Base-by-base conservation (phyloP, 2,113 vertebrate species). In the Solenodon paradoxus region DNA sequence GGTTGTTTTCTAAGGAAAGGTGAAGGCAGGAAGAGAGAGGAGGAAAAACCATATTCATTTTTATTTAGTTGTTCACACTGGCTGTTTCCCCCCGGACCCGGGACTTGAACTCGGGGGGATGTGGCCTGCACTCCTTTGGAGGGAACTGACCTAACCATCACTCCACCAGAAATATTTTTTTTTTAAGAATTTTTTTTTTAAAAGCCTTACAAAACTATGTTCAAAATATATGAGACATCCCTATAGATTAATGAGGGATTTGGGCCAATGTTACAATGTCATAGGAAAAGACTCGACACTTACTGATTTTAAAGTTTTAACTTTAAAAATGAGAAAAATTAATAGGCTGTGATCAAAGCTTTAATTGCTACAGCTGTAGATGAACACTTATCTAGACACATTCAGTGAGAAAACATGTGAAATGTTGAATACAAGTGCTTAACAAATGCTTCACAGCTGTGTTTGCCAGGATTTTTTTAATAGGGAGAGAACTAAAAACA, bases 121-220 rank as follows among this genome's bases (percentile, higher is more conserved):
- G n/a, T n/a, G n/a, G n/a, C n/a, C n/a, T n/a, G n/a, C n/a, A n/a
- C n/a, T n/a, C n/a, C n/a, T n/a, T n/a, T n/a, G n/a, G n/a, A n/a
- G n/a, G n/a, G n/a, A n/a, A n/a, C n/a, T n/a, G n/a, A n/a, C n/a
- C n/a, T n/a, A n/a, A n/a, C n/a, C n/a, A n/a, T n/a, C n/a, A n/a
- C n/a, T n/a, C n/a, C n/a, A n/a, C n/a, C n/a, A n/a, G n/a, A n/a
- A n/a, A n/a, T n/a, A n/a, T n/a, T 26, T 59, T 57, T 59, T 35
- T 61, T 86, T 95, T 82, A 95, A 95, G 40, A 74, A 74, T 17
- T n/a, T n/a, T n/a, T n/a, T n/a, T n/a, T n/a, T n/a, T n/a, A n/a
- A n/a, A n/a, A 10, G 53, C 22, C 15, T 17, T 38, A 74, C 32
- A 81, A 53, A 32, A 72, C 49, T 53, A 55, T 75, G 19, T 42